These are phyloP conservation scores for Corythoichthys intestinalis DNA, from an alignment of 2,113 vertebrate species.

Conservation along the genomic window DNA sequence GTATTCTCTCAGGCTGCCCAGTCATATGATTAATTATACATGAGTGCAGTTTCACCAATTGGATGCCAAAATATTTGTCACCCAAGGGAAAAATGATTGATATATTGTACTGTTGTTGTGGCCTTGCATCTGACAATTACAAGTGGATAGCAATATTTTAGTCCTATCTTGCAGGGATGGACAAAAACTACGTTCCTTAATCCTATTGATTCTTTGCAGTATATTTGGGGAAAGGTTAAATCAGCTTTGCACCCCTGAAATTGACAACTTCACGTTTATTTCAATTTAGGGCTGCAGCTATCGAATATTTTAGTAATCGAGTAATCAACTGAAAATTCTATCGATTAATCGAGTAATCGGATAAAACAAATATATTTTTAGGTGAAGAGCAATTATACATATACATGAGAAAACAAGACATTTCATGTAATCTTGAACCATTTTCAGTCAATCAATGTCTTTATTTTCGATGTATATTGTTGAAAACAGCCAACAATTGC, in stretches of 20 bases:
- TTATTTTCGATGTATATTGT: too few species aligned
- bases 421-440: too few species aligned
- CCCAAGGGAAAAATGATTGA: conserved; percentile 48
- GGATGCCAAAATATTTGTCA: conserved; percentile 54
- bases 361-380: too few species aligned
- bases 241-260: neutral
- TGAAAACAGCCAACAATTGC: too few species aligned
- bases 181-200: conserved; percentile 4
- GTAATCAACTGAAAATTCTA: too few species aligned
- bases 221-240: neutral
- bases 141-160: neutral
- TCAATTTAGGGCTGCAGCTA: too few species aligned
- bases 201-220: neutral
- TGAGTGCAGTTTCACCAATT: conserved; percentile 49
- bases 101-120: conserved; percentile 22
- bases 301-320: too few species aligned
- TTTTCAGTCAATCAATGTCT: too few species aligned
- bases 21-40: conserved; percentile 65
- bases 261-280: neutral
- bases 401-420: too few species aligned
- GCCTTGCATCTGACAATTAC: conserved; percentile 10
- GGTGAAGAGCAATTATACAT: too few species aligned
- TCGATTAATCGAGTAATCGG: too few species aligned
- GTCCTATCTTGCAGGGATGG: neutral
- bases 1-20: conserved; percentile 50